A percentile compares a stretch with the other conserved stretches of the same genome.
Evolutionary conservation across 1,140 invertebrate genomes (phyloP).

Genomic region (Papilio polyxenes): DNA sequence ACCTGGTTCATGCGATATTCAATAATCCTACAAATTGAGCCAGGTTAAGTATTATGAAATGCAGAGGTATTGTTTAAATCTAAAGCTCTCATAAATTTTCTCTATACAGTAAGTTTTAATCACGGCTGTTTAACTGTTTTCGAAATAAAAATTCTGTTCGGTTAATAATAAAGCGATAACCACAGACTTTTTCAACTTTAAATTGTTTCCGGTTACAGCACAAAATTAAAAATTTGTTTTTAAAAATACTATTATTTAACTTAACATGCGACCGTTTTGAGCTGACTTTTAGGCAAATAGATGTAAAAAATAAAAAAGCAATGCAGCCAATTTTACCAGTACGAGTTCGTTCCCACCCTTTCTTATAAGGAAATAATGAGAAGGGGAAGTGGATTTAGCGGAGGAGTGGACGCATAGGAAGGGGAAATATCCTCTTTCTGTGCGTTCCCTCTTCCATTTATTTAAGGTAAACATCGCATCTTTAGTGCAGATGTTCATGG

Average conservation of each 20-base stretch:
- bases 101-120: not conserved
- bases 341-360: too few species aligned
- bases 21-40: not conserved
- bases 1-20: not conserved
- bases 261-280: too few species aligned
- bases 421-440: too few species aligned
- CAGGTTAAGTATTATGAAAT: not conserved
- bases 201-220: slow-evolving; percentile 4
- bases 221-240: not conserved
- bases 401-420: too few species aligned
- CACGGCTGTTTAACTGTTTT: slow-evolving; percentile 13
- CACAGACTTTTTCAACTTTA: slow-evolving; percentile 8
- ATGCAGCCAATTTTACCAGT: too few species aligned
- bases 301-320: too few species aligned
- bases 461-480: too few species aligned
- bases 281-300: too few species aligned
- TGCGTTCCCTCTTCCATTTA: too few species aligned
- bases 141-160: slow-evolving; percentile 1
- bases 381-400: too few species aligned
- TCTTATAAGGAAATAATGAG: too few species aligned
- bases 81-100: not conserved
- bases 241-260: not conserved
- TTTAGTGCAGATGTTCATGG: too few species aligned
- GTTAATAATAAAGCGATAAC: not conserved
- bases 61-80: not conserved